Evolutionary conservation across 2,797 vertebrate genomes (phyloP).

Genomic region (Mormyrus proboscirostris): DNA sequence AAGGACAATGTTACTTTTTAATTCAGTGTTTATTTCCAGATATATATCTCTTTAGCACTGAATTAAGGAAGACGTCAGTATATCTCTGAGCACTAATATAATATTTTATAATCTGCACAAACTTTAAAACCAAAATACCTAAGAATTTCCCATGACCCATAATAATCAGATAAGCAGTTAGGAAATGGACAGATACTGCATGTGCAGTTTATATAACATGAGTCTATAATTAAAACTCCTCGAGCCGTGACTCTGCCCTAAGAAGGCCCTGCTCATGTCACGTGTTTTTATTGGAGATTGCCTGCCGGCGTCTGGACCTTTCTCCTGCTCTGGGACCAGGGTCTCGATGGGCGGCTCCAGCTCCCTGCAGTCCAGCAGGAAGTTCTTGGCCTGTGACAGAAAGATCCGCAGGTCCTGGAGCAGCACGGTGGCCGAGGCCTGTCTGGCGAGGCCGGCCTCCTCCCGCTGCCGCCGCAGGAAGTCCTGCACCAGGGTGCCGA

Average conservation of each 20-base stretch:
- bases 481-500: constrained; percentile 58
- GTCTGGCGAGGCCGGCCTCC: constrained; percentile 10
- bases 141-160: not conserved
- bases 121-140: no score
- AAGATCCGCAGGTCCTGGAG: constrained; percentile 55
- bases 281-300: not conserved
- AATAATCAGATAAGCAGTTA: not conserved
- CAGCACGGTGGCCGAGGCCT: constrained; percentile 29
- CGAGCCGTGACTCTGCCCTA: not conserved
- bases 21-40: not conserved
- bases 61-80: not conserved
- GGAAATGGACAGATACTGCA: not conserved
- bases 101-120: not conserved
- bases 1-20: not conserved
- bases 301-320: constrained; percentile 41
- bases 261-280: not conserved
- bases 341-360: constrained; percentile 54
- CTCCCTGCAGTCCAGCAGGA: constrained; percentile 44
- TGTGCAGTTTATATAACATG: not conserved
- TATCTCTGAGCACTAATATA: not conserved
- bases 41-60: not conserved
- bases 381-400: constrained; percentile 47
- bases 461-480: constrained; percentile 51
- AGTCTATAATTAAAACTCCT: not conserved
- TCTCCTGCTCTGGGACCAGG: constrained; percentile 50